Conservation (phyloP, 2,797 vertebrate genomes). For the Pangasius mekongensis region DNA sequence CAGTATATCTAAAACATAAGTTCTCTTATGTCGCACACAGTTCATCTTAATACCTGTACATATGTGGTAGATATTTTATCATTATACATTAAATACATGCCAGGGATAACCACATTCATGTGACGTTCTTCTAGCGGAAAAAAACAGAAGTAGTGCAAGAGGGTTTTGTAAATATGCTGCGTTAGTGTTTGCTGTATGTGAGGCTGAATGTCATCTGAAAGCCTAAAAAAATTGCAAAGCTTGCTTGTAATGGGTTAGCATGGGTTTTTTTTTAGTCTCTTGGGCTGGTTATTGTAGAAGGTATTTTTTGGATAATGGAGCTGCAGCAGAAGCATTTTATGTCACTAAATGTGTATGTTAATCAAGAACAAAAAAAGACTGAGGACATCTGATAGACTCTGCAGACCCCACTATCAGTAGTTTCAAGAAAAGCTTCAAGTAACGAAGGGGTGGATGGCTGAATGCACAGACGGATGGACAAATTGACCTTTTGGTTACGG, state of each 20-base stretch:
- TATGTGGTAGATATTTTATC: neutral
- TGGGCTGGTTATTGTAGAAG: neutral
- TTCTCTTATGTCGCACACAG: neutral
- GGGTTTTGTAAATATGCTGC: neutral
- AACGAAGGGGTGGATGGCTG: conserved; percentile 14
- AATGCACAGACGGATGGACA: neutral
- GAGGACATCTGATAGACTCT: conserved; percentile 42
- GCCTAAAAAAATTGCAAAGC: neutral
- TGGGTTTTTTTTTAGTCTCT: neutral
- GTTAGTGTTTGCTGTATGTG: neutral
- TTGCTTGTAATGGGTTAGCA: neutral
- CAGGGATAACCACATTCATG: neutral
- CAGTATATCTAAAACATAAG: neutral
- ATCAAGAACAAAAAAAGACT: neutral
- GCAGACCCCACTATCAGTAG: neutral
- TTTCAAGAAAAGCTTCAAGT: conserved; percentile 17
- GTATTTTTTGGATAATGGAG: neutral
- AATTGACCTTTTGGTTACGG: neutral
- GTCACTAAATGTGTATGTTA: conserved; percentile 9
- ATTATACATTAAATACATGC: neutral
- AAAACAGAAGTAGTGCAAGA: neutral
- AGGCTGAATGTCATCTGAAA: neutral
- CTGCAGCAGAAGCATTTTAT: conserved; percentile 17
- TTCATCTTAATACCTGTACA: neutral
- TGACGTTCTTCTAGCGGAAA: neutral